phyloP scores from a whole-genome alignment of 2,888 invertebrate species.

The Hetaerina titia region DNA sequence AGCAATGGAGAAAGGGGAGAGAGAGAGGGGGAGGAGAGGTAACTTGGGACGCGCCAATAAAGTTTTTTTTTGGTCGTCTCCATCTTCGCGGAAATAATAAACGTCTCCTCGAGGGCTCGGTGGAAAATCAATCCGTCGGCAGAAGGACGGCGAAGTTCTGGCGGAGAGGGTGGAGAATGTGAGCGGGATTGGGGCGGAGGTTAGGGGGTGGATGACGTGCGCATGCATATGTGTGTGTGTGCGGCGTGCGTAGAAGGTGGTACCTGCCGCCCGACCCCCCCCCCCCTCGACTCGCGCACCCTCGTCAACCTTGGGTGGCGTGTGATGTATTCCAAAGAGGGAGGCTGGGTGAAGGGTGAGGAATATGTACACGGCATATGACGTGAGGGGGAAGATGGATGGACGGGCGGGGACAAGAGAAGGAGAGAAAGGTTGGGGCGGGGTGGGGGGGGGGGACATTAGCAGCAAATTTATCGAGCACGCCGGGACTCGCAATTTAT shows the following conservation, averaged over 20 bases:
- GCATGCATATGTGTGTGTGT: not conserved
- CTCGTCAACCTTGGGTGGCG: constrained; percentile 11
- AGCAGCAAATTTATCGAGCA: constrained; percentile 6
- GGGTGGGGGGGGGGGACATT: not conserved
- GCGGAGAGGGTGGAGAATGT: too few species aligned
- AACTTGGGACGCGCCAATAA: not conserved
- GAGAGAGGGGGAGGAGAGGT: too few species aligned
- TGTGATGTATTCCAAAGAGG: constrained; percentile 20
- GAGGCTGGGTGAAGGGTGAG: not conserved
- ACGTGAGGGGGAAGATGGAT: not conserved
- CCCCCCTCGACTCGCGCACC: not conserved
- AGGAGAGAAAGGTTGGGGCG: not conserved
- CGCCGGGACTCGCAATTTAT: not conserved
- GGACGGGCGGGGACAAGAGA: not conserved
- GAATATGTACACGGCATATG: not conserved
- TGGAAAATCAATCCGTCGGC: not conserved
- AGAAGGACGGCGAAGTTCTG: not conserved
- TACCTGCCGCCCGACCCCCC: not conserved
- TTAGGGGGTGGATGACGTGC: not conserved
- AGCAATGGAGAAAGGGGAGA: not conserved
- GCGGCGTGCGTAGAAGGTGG: too few species aligned
- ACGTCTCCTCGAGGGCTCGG: not conserved
- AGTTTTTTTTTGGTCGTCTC: not conserved
- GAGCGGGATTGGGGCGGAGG: too few species aligned
- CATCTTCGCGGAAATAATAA: not conserved